Percentiles rank a stretch among this genome's conserved stretches.
Conservation (phyloP, 1,140 invertebrate species). For the Zelostemma sp. region DNA sequence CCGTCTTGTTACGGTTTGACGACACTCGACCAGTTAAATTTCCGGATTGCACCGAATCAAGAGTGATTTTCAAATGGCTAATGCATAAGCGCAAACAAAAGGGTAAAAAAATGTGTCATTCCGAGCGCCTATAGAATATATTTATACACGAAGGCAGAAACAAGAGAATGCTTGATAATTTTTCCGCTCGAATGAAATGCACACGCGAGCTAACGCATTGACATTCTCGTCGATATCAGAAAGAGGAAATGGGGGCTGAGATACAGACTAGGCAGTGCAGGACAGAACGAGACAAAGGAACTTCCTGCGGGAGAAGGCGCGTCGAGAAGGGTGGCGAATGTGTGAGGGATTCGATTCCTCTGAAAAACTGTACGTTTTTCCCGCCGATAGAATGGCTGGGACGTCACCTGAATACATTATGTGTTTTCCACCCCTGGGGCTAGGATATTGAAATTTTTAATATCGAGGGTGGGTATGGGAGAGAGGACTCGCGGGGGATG, state of each 20-base stretch:
- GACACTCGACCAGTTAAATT: no score
- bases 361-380: conserved; percentile 71
- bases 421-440: conserved; percentile 70
- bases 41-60: no score
- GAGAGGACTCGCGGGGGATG: conserved; percentile 37
- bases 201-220: conserved; percentile 32
- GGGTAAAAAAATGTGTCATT: not conserved
- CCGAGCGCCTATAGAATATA: not conserved
- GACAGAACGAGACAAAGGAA: conserved; percentile 57
- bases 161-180: conserved; percentile 21
- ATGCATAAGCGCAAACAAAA: no score
- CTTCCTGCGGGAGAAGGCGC: conserved; percentile 46
- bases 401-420: conserved; percentile 72
- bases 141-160: conserved; percentile 6
- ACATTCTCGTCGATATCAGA: conserved; percentile 41
- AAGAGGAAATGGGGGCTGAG: conserved; percentile 15
- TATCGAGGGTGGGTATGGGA: conserved; percentile 61
- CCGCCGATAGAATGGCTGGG: conserved; percentile 71
- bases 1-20: no score
- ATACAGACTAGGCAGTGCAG: conserved; percentile 34
- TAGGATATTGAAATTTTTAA: conserved; percentile 72
- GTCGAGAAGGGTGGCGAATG: conserved; percentile 38
- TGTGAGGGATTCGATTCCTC: conserved; percentile 66
- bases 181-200: conserved; percentile 23
- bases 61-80: no score